A percentile compares a stretch with the other conserved stretches of the same genome.
Conservation (phyloP, 2,797 vertebrate species). For the Bufotes viridis region DNA sequence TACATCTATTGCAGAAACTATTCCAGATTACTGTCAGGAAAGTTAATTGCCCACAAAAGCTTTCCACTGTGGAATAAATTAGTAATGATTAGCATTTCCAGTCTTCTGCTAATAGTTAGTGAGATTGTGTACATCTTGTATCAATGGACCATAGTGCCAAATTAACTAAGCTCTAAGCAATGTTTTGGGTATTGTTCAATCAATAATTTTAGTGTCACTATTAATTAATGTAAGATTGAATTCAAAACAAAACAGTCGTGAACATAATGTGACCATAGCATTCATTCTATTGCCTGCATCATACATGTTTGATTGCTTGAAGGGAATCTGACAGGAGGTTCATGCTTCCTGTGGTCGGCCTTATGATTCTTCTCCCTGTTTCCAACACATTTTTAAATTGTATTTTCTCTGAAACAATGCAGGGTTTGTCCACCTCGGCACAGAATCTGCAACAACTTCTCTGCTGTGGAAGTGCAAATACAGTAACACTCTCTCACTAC, state of each 20-base stretch:
- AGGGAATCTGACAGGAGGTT: too few relatives aligned
- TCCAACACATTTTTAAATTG: too few relatives aligned
- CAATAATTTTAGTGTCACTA: conserved; percentile 9
- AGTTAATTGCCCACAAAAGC: conserved; percentile 48
- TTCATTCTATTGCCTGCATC: not conserved
- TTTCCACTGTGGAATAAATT: conserved; percentile 60
- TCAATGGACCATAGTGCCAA: conserved; percentile 44
- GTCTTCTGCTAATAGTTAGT: conserved; percentile 57
- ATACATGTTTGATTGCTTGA: not conserved
- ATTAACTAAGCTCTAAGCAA: conserved; percentile 42
- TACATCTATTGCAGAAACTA: conserved; percentile 76
- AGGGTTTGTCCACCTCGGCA: too few relatives aligned
- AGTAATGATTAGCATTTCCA: conserved; percentile 50
- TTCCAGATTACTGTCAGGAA: conserved; percentile 48
- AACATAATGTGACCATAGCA: not conserved
- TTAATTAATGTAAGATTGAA: conserved; percentile 31
- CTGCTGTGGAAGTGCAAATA: too few relatives aligned
- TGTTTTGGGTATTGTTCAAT: conserved; percentile 39
- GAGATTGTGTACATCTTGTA: conserved; percentile 58
- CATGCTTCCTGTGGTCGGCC: too few relatives aligned
- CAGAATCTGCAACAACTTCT: too few relatives aligned
- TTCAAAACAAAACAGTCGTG: conserved; percentile 16
- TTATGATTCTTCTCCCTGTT: too few relatives aligned
- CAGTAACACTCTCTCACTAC: too few relatives aligned
- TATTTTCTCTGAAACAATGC: too few relatives aligned